Conservation (phyloP, 1,140 invertebrate species). For the Pomacea maculata region DNA sequence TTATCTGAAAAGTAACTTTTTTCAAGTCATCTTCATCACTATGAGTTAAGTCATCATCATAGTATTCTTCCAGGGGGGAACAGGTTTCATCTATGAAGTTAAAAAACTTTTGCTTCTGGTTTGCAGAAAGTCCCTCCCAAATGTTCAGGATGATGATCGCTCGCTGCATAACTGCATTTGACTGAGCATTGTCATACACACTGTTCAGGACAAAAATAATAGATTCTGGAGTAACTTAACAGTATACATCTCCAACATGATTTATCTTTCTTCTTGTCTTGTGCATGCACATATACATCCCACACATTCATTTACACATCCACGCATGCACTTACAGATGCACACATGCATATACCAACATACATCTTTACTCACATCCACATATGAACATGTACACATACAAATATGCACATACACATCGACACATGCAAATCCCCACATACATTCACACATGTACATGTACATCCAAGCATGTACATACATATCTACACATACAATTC, state of each 20-base stretch:
- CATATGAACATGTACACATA: too few relatives aligned
- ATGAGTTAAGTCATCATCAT: slow-evolving; percentile 61
- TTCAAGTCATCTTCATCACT: slow-evolving; percentile 56
- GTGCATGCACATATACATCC: too few relatives aligned
- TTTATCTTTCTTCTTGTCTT: too few relatives aligned
- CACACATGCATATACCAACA: not conserved
- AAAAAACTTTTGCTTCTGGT: slow-evolving; percentile 43
- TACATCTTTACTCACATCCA: too few relatives aligned
- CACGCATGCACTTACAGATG: not conserved
- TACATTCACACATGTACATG: too few relatives aligned
- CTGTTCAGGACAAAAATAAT: too few relatives aligned
- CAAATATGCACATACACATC: too few relatives aligned
- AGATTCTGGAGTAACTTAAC: too few relatives aligned
- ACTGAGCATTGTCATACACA: slow-evolving; percentile 60
- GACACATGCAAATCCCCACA: too few relatives aligned
- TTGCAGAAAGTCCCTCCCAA: slow-evolving; percentile 52
- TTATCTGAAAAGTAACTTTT: slow-evolving; percentile 63
- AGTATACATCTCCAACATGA: too few relatives aligned
- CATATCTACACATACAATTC: too few relatives aligned
- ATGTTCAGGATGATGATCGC: slow-evolving; percentile 57
- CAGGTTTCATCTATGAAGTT: slow-evolving; percentile 42
- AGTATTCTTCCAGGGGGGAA: slow-evolving; percentile 48
- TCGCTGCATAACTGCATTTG: slow-evolving; percentile 64
- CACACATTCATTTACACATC: not conserved
- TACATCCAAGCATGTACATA: too few relatives aligned